Base-by-base conservation (phyloP, 2,888 invertebrate genomes). In the Argyra leucocephala region DNA sequence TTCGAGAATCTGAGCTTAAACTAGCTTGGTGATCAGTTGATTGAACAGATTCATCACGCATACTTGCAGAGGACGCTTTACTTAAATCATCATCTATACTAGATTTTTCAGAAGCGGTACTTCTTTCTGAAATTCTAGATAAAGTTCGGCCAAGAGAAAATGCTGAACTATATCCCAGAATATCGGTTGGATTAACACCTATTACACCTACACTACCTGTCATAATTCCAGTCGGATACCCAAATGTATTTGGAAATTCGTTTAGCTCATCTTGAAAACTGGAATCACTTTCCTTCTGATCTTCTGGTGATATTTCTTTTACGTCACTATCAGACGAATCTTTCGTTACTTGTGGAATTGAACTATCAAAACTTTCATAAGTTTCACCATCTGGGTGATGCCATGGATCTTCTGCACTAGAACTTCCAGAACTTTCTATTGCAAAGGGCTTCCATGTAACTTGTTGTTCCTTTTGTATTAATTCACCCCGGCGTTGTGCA, bases 21-120 rank as follows among this genome's bases (percentile, higher is more conserved):
- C 91, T 91, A 18, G 89, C 90, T 77, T 91, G 91, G 74, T 89
- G 91, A 77, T 92, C 91, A 73, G 90, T 91, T 0, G 91, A 91
- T 68, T 88, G 87, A 37, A 90, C 81, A 0, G 91, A 91, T 76
- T 91, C 91, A 75, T 92, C 92, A 71, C 91, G 90, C 69, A 91
- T 84, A 76, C 91, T 91, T 66, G 90, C 89, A 3, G 91, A 91
- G 68, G 90, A 90, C 4, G 89, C 91, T 78, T 91, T 92, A 36
- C 91, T 91, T 0, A 90, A 89, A 80, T 92, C 91, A 76, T 91
- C 91, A 73, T 91, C 87, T 68, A 90, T 88, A 74, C 91, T 91
- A 3, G 90, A 90, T 77, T 92, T 92, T 76, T 92, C 92, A 0
- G 92, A 92, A 15, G 91, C 91, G 12, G 93, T 93, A 70, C 92